These are phyloP conservation scores for Morus bassanus DNA, from an alignment of 2,797 vertebrate genomes.

Conservation along the genomic window DNA sequence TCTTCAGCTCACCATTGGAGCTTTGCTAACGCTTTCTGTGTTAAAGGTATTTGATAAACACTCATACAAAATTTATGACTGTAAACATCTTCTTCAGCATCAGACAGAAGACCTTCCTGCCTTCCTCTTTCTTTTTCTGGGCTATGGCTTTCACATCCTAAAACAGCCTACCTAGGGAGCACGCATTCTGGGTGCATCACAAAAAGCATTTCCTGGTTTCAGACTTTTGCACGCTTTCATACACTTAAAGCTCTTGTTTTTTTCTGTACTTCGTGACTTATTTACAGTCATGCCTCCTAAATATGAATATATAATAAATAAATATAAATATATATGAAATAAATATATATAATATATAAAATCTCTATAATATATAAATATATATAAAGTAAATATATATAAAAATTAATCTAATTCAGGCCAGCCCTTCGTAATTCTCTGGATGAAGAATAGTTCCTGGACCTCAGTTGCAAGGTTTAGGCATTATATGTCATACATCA, in stretches of 20 bases:
- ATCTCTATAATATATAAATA: no score
- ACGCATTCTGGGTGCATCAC: not conserved
- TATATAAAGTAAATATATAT: not conserved
- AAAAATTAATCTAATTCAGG: not conserved
- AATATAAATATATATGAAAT: no score
- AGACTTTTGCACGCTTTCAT: not conserved
- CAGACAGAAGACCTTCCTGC: not conserved
- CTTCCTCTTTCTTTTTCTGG: not conserved
- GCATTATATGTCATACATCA: not conserved
- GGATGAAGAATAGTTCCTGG: not conserved
- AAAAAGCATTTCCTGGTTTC: not conserved
- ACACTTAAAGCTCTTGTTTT: not conserved
- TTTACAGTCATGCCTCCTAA: not conserved
- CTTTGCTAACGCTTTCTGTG: not conserved
- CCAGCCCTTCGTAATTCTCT: not conserved
- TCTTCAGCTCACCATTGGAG: not conserved
- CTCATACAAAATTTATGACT: not conserved
- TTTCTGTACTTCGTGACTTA: not conserved
- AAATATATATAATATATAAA: no score
- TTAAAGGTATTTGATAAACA: not conserved
- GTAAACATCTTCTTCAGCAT: not conserved
- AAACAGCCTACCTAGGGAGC: not conserved
- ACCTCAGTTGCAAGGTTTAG: not conserved
- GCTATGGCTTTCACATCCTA: not conserved
- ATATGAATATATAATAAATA: no score